These are phyloP conservation scores for Falco biarmicus DNA, from an alignment of 2,797 vertebrate species.

Conservation along the genomic window DNA sequence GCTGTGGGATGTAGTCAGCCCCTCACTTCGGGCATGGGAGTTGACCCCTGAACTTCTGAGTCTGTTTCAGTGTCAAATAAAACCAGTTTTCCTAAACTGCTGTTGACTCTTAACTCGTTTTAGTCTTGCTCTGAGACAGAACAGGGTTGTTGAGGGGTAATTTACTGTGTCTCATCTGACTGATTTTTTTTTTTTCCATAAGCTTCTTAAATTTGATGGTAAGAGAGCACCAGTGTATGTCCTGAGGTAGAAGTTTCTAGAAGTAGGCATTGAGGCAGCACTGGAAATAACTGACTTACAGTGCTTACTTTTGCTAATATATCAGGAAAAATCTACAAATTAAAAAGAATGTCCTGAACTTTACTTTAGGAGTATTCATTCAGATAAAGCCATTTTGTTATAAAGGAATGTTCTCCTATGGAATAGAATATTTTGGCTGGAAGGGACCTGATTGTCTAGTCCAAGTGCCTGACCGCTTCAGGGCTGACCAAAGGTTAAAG, in stretches of 20 bases:
- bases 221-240: neutral
- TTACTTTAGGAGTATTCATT: neutral
- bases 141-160: neutral
- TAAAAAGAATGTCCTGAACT: neutral
- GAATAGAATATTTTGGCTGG: neutral
- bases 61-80: neutral
- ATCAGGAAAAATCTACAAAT: neutral
- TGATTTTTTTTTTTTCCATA: neutral
- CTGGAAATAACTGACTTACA: neutral
- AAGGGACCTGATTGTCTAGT: neutral
- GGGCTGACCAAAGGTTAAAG: neutral
- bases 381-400: neutral
- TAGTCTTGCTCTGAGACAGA: neutral
- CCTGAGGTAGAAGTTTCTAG: neutral
- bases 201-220: neutral
- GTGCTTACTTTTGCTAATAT: neutral
- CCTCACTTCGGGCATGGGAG: neutral
- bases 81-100: neutral
- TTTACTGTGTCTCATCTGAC: neutral
- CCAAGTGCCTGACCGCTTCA: neutral
- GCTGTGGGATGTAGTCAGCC: neutral
- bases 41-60: neutral
- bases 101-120: neutral
- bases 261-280: neutral
- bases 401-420: neutral